A percentile compares a stretch with the other conserved stretches of the same genome.
These are phyloP conservation scores for Phrynosoma platyrhinos DNA, from an alignment of 2,113 vertebrate species.

Conservation along the genomic window DNA sequence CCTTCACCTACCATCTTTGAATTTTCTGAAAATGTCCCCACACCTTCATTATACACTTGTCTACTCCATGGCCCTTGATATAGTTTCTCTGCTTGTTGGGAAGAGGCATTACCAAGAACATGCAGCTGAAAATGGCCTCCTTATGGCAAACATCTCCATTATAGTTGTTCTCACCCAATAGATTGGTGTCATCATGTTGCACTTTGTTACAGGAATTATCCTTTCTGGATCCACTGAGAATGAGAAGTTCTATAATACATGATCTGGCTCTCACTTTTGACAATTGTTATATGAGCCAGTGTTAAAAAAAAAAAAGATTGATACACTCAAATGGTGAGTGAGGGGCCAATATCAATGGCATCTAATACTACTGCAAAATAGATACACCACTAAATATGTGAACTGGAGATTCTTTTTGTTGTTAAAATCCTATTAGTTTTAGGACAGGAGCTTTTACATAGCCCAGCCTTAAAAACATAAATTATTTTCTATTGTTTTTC, in stretches of 20 bases:
- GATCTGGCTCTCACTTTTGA: background rate
- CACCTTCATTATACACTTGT: too few species aligned
- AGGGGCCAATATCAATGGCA: background rate
- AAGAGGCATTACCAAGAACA: background rate
- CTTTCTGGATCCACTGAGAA: background rate
- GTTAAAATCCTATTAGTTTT: background rate
- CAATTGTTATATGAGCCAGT: background rate
- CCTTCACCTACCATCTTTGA: too few species aligned
- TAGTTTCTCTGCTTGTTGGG: too few species aligned
- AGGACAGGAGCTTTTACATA: background rate
- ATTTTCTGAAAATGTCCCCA: too few species aligned
- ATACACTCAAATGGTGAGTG: background rate
- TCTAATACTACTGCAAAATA: background rate
- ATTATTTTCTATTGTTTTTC: background rate
- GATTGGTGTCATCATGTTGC: background rate
- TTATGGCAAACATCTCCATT: background rate
- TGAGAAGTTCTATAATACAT: background rate
- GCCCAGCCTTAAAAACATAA: background rate
- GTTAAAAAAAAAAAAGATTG: too few species aligned
- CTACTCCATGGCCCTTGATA: too few species aligned
- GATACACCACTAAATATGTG: background rate
- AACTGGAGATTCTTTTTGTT: background rate
- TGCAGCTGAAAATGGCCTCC: background rate
- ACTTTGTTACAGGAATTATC: too few species aligned
- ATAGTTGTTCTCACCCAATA: background rate